Evolutionary conservation across 2,113 vertebrate species (phyloP).

Genomic region (Chinchilla lanigera): DNA sequence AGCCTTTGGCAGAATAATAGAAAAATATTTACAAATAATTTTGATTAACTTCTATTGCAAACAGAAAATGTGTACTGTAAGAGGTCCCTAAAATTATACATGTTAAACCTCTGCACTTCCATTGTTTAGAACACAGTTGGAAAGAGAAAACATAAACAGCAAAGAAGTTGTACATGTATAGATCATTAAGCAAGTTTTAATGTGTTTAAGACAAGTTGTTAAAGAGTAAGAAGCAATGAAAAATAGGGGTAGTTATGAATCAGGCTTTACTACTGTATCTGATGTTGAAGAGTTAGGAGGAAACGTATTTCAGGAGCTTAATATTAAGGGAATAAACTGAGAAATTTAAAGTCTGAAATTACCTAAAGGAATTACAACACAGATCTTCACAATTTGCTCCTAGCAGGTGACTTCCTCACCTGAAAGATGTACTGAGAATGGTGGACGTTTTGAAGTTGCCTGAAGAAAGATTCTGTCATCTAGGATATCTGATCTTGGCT

Average conservation of each 20-base stretch:
- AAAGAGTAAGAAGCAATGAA: background rate
- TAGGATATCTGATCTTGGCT: background rate
- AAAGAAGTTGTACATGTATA: background rate
- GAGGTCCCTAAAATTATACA: background rate
- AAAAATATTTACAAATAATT: slow-evolving; percentile 33
- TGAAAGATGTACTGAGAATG: background rate
- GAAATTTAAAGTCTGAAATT: background rate
- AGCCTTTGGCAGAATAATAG: background rate
- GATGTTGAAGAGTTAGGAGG: background rate
- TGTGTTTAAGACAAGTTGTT: background rate
- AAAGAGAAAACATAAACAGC: background rate
- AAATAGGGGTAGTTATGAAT: background rate
- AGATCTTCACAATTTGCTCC: background rate
- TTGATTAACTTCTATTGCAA: slow-evolving; percentile 21
- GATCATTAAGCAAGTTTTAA: background rate
- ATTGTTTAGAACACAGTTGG: background rate
- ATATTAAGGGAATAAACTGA: slow-evolving; percentile 5
- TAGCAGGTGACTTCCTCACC: background rate
- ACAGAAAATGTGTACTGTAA: background rate
- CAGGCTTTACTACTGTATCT: background rate
- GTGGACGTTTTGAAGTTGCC: background rate
- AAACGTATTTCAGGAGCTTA: background rate
- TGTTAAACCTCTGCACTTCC: background rate
- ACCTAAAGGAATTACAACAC: background rate
- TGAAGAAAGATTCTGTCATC: background rate